phyloP scores from a whole-genome alignment of 2,113 vertebrate genomes.

The Malurus elegans region DNA sequence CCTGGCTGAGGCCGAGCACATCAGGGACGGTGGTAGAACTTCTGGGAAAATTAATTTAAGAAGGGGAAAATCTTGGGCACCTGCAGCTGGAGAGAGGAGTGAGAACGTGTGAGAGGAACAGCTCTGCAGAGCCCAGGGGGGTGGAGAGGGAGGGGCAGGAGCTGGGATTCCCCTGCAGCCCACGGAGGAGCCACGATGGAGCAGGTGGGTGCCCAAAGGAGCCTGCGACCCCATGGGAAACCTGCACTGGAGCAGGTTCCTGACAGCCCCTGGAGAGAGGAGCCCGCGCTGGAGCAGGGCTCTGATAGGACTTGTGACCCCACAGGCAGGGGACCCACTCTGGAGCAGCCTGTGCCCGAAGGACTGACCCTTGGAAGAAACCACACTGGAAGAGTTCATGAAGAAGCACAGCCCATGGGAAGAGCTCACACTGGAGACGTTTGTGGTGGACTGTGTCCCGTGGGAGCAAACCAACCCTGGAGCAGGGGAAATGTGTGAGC shows the following conservation, averaged over 20 bases:
- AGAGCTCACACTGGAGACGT: background rate
- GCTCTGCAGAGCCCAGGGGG: background rate
- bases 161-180: background rate
- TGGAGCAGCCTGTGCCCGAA: background rate
- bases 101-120: background rate
- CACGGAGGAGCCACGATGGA: no score
- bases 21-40: background rate
- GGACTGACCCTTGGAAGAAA: background rate
- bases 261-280: background rate
- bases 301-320: background rate
- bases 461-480: background rate
- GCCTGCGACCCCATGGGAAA: background rate
- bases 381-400: background rate
- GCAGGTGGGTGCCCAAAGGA: no score
- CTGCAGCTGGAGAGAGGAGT: background rate
- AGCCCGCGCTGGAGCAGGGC: background rate
- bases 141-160: background rate
- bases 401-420: background rate
- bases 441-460: background rate
- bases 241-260: background rate
- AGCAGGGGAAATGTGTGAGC: background rate
- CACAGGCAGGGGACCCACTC: accelerated
- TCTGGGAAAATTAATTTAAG: background rate
- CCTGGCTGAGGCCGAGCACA: background rate
- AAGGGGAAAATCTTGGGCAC: background rate